phyloP scores from a whole-genome alignment of 2,113 vertebrate genomes.

The Rhombomys opimus region DNA sequence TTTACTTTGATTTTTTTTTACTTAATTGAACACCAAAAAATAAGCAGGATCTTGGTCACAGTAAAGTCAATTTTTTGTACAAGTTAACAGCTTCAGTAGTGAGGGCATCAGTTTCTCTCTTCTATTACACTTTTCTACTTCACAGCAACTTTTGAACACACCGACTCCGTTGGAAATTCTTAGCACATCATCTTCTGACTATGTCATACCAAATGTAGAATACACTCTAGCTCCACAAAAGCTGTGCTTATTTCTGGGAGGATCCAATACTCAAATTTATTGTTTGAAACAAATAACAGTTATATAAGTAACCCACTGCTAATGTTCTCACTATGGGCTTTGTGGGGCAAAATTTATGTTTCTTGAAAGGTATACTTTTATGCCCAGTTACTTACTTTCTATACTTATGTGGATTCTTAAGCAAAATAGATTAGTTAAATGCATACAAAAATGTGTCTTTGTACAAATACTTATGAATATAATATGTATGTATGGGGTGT shows the following conservation, averaged over 20 bases:
- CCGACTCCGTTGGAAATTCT: neutral
- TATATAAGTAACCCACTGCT: neutral
- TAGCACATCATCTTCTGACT: neutral
- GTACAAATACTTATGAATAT: neutral
- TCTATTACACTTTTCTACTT: neutral
- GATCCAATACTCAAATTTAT: neutral
- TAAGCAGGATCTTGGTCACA: neutral
- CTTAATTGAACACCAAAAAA: slow-evolving; percentile 4
- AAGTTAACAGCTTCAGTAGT: neutral
- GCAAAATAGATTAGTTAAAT: slow-evolving; percentile 7
- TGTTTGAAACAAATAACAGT: neutral
- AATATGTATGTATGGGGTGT: neutral
- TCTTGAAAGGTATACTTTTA: slow-evolving; percentile 7
- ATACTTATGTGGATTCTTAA: neutral
- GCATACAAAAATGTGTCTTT: neutral
- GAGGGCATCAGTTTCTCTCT: neutral
- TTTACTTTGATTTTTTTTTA: slow-evolving; percentile 34
- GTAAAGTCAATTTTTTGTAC: neutral
- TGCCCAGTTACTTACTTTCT: neutral
- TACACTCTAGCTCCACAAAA: neutral
- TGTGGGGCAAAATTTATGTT: neutral
- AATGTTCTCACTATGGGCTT: neutral
- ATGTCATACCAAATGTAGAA: neutral
- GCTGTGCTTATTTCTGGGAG: neutral
- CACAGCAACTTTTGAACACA: neutral